These are phyloP conservation scores for Ophthalmolycus amberensis DNA, from an alignment of 2,113 vertebrate species.

Conservation along the genomic window DNA sequence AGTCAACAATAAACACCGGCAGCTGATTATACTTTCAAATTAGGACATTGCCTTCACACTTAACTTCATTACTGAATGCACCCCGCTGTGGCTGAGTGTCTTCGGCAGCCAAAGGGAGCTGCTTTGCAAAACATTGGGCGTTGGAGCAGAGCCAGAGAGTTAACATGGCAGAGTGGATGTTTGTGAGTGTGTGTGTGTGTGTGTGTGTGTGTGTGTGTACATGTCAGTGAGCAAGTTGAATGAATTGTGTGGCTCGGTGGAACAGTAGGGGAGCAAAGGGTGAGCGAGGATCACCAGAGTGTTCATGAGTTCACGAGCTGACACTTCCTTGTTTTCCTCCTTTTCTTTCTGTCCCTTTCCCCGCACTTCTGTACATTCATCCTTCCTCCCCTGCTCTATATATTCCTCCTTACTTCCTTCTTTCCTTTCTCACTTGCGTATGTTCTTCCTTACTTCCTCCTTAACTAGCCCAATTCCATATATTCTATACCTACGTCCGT, in stretches of 20 bases:
- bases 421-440: not conserved
- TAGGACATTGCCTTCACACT: slow-evolving; percentile 63
- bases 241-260: slow-evolving; percentile 37
- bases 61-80: slow-evolving; percentile 73
- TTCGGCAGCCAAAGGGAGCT: slow-evolving; percentile 55
- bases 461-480: not conserved
- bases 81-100: slow-evolving; percentile 64
- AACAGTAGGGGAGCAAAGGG: slow-evolving; percentile 22
- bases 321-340: slow-evolving; percentile 27
- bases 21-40: slow-evolving; percentile 77
- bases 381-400: not conserved
- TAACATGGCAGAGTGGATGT: slow-evolving; percentile 31
- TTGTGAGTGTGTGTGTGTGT: slow-evolving; percentile 17
- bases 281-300: slow-evolving; percentile 31
- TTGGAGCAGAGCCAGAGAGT: slow-evolving; percentile 59
- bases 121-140: slow-evolving; percentile 57
- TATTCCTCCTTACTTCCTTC: not conserved
- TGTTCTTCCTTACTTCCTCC: not conserved
- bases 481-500: not conserved
- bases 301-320: slow-evolving; percentile 42
- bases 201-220: slow-evolving; percentile 25
- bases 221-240: slow-evolving; percentile 32
- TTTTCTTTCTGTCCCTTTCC: not conserved
- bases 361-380: not conserved
- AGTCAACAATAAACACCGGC: slow-evolving; percentile 57